These are phyloP conservation scores for Melieria omissa DNA, from an alignment of 2,888 invertebrate species.

Conservation along the genomic window DNA sequence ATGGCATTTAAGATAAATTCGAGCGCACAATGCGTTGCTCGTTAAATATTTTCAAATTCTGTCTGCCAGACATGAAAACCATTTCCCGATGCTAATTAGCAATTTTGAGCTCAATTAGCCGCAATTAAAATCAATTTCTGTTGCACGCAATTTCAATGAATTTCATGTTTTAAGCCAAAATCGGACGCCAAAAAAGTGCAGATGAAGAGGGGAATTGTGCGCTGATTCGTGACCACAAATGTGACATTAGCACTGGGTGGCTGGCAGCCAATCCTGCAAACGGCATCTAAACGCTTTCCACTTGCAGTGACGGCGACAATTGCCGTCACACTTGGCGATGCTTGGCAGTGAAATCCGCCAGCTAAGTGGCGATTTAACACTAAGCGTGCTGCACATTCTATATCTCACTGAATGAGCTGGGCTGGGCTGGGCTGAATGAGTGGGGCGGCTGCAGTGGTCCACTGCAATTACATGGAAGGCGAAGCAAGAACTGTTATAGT, in stretches of 20 bases:
- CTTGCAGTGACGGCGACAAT: slow-evolving; percentile 7
- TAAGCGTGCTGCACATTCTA: neutral
- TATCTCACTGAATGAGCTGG: neutral
- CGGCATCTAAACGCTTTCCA: neutral
- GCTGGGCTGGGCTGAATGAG: neutral
- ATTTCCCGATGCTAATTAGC: slow-evolving; percentile 20
- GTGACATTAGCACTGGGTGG: too few relatives aligned
- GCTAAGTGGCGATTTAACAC: slow-evolving; percentile 26
- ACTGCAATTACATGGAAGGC: too few relatives aligned
- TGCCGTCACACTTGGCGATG: slow-evolving; percentile 15
- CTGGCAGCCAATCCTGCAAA: too few relatives aligned
- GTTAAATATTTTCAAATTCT: neutral
- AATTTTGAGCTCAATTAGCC: slow-evolving; percentile 39
- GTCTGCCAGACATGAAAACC: neutral
- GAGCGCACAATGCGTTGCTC: neutral
- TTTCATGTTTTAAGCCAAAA: slow-evolving; percentile 4
- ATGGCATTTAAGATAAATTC: neutral
- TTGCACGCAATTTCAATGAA: slow-evolving; percentile 3
- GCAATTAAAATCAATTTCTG: slow-evolving; percentile 39
- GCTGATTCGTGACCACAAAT: neutral
- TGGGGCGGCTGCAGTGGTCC: too few relatives aligned
- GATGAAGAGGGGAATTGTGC: neutral
- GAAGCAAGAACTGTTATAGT: too few relatives aligned
- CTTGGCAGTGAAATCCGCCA: neutral
- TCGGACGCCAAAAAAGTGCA: neutral